These are phyloP conservation scores for Trissolcus japonicus DNA, from an alignment of 2,888 invertebrate species.

Conservation along the genomic window DNA sequence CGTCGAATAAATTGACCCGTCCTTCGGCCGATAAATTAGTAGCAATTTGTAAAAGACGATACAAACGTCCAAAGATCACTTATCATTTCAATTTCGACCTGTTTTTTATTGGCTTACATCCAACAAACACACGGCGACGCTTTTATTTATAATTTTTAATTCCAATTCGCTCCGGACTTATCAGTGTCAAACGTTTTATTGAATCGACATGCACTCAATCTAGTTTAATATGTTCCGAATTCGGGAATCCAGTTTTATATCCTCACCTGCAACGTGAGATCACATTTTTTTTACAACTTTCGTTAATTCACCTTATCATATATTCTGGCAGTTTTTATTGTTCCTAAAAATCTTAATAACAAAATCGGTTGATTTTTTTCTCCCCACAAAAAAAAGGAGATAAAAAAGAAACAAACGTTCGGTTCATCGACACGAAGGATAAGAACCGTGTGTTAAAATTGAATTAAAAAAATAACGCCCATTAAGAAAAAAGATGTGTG, in stretches of 20 bases:
- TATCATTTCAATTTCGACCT: conserved; percentile 8
- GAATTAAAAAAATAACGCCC: not conserved
- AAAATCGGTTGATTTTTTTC: conserved; percentile 1
- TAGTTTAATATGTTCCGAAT: conserved; percentile 37
- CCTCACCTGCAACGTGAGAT: conserved; percentile 7
- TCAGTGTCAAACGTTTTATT: conserved; percentile 43
- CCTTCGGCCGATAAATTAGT: not conserved
- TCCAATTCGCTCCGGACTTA: conserved; percentile 33
- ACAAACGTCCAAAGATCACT: not conserved
- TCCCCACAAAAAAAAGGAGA: not conserved
- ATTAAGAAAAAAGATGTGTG: not conserved
- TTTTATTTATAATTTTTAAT: conserved; percentile 20
- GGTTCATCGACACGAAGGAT: not conserved
- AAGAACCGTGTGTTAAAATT: not conserved
- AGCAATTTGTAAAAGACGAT: conserved; percentile 19
- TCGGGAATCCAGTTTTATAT: conserved; percentile 28
- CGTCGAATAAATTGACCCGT: conserved; percentile 12
- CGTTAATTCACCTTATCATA: conserved; percentile 44
- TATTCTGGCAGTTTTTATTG: conserved; percentile 41
- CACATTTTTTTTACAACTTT: conserved; percentile 37
- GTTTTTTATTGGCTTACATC: not conserved
- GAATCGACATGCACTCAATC: conserved; percentile 44
- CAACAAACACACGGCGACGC: not conserved
- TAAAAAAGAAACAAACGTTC: not conserved
- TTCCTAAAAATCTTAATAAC: conserved; percentile 27